Conservation (phyloP, 2,797 vertebrate species). For the Enteromius viviparus region DNA sequence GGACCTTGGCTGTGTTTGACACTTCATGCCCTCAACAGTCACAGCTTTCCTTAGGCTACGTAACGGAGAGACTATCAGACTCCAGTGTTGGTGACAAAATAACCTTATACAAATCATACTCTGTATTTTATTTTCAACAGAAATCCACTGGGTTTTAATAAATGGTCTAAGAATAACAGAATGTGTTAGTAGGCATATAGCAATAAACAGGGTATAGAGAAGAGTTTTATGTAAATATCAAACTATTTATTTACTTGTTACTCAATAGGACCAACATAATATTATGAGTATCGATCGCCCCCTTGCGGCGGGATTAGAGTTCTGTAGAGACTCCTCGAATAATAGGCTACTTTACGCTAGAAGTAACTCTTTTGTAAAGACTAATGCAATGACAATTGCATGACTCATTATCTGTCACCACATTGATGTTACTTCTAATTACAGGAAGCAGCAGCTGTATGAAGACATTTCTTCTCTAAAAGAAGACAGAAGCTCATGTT, state of each 20-base stretch:
- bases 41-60: background rate
- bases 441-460: conserved; percentile 23
- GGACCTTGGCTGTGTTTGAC: background rate
- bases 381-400: background rate
- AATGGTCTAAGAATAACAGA: background rate
- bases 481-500: conserved; percentile 5
- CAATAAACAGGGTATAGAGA: background rate
- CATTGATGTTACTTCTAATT: background rate
- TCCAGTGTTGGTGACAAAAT: background rate
- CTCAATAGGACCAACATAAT: background rate
- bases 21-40: background rate
- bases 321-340: conserved; percentile 50
- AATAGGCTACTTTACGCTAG: background rate
- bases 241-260: background rate
- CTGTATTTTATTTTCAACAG: background rate
- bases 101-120: background rate
- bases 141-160: background rate
- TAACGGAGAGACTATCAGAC: background rate
- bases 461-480: conserved; percentile 7
- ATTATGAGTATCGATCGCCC: conserved; percentile 64
- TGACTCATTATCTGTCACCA: conserved; percentile 6
- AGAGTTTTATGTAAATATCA: background rate
- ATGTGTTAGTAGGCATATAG: background rate
- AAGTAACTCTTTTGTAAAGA: background rate
- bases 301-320: conserved; percentile 61